phyloP scores from a whole-genome alignment of 1,140 invertebrate genomes.

The Drepana arcuata region DNA sequence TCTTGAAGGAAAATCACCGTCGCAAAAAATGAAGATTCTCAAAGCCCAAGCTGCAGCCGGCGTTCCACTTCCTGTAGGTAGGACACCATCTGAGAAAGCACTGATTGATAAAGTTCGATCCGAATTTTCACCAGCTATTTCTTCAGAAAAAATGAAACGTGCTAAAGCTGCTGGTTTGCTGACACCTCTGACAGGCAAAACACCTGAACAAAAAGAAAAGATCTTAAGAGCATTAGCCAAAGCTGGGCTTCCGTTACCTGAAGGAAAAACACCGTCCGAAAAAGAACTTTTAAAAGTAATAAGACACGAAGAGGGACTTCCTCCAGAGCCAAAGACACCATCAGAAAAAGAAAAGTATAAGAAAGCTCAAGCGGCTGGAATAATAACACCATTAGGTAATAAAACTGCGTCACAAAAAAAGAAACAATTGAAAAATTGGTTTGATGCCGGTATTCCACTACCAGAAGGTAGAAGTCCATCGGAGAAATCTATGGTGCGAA shows the following conservation, averaged over 20 bases:
- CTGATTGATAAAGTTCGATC: conserved; percentile 18
- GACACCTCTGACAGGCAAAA: conserved; percentile 20
- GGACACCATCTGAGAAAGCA: conserved; percentile 8
- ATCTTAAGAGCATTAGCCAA: conserved; percentile 16
- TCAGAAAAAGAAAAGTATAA: conserved; percentile 16
- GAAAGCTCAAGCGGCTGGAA: conserved; percentile 19
- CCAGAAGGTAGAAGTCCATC: conserved; percentile 26
- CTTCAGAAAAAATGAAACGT: conserved; percentile 10
- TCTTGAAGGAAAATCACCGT: conserved; percentile 17
- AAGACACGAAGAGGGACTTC: conserved; percentile 13
- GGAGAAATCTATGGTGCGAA: conserved; percentile 25
- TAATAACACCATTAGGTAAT: conserved; percentile 15
- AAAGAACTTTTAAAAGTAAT: conserved; percentile 15
- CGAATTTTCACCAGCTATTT: not conserved
- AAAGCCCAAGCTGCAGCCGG: conserved; percentile 11
- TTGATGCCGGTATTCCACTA: conserved; percentile 15
- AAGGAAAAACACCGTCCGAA: conserved; percentile 21
- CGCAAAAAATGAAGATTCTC: conserved; percentile 22
- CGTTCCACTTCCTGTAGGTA: conserved; percentile 14
- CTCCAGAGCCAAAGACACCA: conserved; percentile 11
- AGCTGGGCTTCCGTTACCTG: conserved; percentile 17
- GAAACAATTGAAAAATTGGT: not conserved
- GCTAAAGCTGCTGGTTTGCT: conserved; percentile 14
- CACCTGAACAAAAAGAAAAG: conserved; percentile 23
- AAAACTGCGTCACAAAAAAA: conserved; percentile 11